phyloP scores from a whole-genome alignment of 2,888 invertebrate genomes.

The Syrphus vitripennis region DNA sequence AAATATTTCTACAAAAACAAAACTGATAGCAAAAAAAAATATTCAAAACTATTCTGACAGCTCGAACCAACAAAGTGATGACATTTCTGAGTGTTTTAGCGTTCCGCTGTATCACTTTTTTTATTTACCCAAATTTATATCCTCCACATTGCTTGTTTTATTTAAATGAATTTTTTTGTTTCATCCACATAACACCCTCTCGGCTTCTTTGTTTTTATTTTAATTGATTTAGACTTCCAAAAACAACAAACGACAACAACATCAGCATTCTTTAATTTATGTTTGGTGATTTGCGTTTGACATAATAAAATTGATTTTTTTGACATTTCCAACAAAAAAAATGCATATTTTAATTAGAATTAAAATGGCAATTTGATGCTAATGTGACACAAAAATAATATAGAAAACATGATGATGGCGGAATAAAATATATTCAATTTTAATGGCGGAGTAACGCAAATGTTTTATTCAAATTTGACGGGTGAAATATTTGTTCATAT shows the following conservation, averaged over 20 bases:
- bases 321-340: conserved; percentile 64
- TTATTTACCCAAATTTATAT: conserved; percentile 53
- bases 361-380: conserved; percentile 47
- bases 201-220: conserved; percentile 42
- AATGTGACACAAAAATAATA: conserved; percentile 29
- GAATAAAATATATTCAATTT: conserved; percentile 33
- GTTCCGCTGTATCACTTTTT: conserved; percentile 58
- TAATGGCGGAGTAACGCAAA: background rate
- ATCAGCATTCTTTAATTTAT: conserved; percentile 34
- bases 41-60: conserved; percentile 47
- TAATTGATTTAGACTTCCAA: conserved; percentile 52
- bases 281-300: conserved; percentile 32
- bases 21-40: conserved; percentile 19
- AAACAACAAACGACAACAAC: background rate
- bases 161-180: conserved; percentile 50
- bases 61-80: conserved; percentile 42
- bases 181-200: background rate
- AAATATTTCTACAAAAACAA: background rate
- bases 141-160: conserved; percentile 66
- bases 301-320: conserved; percentile 41
- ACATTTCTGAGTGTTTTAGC: conserved; percentile 56
- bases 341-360: conserved; percentile 56
- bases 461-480: conserved; percentile 33
- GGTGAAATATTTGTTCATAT: conserved; percentile 46
- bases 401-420: conserved; percentile 7